A percentile compares a stretch with the other conserved stretches of the same genome.
Evolutionary conservation across 2,797 vertebrate genomes (phyloP).

Genomic region (Taeniopygia guttata): DNA sequence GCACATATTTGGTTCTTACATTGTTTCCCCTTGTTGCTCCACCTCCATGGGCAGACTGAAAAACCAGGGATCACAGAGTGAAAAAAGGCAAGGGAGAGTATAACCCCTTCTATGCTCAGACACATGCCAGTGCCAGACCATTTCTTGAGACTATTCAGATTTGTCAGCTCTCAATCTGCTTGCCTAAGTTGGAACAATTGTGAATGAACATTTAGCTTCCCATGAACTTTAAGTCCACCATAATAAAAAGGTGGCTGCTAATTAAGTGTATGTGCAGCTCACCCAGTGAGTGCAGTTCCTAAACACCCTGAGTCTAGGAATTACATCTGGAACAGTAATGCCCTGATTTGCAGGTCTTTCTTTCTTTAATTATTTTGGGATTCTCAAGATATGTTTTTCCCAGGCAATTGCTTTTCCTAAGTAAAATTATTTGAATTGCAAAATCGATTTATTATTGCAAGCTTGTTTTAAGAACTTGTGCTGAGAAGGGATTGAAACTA

Average conservation of each 20-base stretch:
- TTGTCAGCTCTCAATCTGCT: neutral
- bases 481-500: neutral
- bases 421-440: neutral
- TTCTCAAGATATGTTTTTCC: neutral
- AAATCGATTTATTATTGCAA: neutral
- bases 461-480: neutral
- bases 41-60: neutral
- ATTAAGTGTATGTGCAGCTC: neutral
- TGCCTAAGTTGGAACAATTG: neutral
- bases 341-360: neutral
- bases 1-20: fast-evolving
- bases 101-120: neutral
- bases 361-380: neutral
- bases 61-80: neutral
- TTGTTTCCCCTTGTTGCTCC: fast-evolving
- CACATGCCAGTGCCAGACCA: neutral
- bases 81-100: neutral
- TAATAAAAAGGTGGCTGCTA: neutral
- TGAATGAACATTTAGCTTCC: neutral
- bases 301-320: neutral
- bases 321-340: neutral
- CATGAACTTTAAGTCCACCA: fast-evolving
- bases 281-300: neutral
- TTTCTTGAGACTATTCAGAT: neutral
- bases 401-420: neutral